Conservation (phyloP, 2,888 invertebrate species). For the Dynastes hyllus region DNA sequence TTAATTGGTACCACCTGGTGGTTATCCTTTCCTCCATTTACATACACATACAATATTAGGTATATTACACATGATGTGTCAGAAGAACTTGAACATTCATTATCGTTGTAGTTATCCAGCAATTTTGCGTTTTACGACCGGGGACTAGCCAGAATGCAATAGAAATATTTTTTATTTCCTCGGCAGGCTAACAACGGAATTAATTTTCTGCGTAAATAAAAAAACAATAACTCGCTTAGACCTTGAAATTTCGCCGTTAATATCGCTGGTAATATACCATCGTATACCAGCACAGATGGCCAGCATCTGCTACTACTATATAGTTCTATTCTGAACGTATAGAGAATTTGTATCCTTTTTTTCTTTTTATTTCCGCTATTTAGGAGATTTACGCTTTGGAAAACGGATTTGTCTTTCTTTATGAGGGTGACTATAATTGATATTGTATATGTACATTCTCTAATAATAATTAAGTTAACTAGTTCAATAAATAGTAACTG, state of each 20-base stretch:
- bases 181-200: background rate
- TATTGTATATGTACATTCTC: background rate
- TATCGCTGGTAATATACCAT: background rate
- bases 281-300: conserved; percentile 9
- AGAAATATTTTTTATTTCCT: background rate
- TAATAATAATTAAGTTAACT: too few species aligned
- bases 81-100: too few species aligned
- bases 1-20: too few species aligned
- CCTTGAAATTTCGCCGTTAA: conserved; percentile 7
- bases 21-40: too few species aligned
- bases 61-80: too few species aligned
- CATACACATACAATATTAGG: too few species aligned
- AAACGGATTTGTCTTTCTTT: background rate
- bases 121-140: background rate
- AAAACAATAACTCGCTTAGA: conserved; percentile 6
- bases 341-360: background rate
- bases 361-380: conserved; percentile 7
- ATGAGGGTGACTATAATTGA: background rate
- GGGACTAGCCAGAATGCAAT: background rate
- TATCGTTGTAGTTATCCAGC: background rate
- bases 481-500: too few species aligned
- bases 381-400: background rate
- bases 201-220: conserved; percentile 2
- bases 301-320: conserved; percentile 11
- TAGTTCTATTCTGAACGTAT: background rate